Evolutionary conservation across 1,140 invertebrate species (phyloP), one percentile per base, ranked within the genome.

Genomic region (Drosophila setifemur): DNA sequence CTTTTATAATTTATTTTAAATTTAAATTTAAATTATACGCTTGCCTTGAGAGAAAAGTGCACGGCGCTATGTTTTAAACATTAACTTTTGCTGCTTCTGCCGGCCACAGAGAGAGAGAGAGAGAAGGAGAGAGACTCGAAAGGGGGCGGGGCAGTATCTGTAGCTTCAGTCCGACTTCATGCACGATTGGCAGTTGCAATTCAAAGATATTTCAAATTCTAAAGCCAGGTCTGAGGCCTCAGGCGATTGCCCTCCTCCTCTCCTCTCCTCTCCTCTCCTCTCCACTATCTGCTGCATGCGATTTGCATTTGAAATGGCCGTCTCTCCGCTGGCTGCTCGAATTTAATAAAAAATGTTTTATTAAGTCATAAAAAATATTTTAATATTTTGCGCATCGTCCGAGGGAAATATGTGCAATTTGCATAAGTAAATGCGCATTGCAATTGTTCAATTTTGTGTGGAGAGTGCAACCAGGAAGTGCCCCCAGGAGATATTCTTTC

Each of bases 271-370:
- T n/a, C n/a, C n/a, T n/a, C n/a, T n/a, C n/a, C n/a, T n/a, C 26
- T 35, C 25, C 18, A 37, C 47, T 66, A 37, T 14, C 16, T 2
- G 54, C 43, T 87, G 81, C 63, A 86, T 86, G 67, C 63, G 47
- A 86, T 86, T 86, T 86, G 81, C 81, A 86, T 86, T 79, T 28
- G 57, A 58, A 86, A 86, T 86, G 64, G 7, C n/a, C 21, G 54
- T 19, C 23, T n/a, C 35, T 29, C n/a, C 50, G 70, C 57, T 33
- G 39, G 44, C 58, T 83, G 78, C 79, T 81, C 76, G 76, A 73
- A 86, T 87, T 81, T 86, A 86, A 87, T 87, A 87, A 87, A 71
- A 85, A 83, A 79, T 81, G 72, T 86, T 86, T 87, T 86, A 86
- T 86, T 86, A 86, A 86, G 81, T 86, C 81, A 86, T 86, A 86